Evolutionary conservation across 2,113 vertebrate genomes (phyloP), one percentile per base, ranked within the genome.

Genomic region (Guaruba guarouba): DNA sequence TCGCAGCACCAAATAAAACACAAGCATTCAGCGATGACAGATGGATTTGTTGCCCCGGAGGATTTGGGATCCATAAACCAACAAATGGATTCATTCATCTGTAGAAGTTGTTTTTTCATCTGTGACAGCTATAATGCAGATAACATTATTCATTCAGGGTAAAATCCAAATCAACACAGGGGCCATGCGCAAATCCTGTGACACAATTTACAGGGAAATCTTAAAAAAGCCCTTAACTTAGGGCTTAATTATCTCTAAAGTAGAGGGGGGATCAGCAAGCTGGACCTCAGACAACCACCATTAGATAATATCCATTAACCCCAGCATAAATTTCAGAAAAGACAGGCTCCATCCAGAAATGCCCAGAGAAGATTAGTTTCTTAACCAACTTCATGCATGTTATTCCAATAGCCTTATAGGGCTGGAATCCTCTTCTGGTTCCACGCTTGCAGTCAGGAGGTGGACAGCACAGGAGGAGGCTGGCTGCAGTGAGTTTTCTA

Each of bases 81-180:
- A 97, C 96, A 96, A 96, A 96, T 97, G 95, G 96, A 94, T 96
- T 96, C 96, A 94, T 88, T 97, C 96, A 96, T 96, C 96, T 96
- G 92, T 92, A 96, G 96, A 96, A 96, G 93, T 94, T 94, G 96
- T 96, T 96, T 96, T 96, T 96, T 95, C 95, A 96, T 94, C 96
- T 97, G 96, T 97, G 96, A 96, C 96, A 95, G 88, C 92, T 96
- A 84, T 95, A 96, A 95, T 92, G 92, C 86, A 93, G 93, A 96
- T 95, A 96, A 93, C 92, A 96, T 97, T 96, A 96, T 41, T 96
- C 92, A 97, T 95, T 93, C 86, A 79, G 94, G 80, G 88, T 79
- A 96, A 96, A 96, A 96, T 79, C 84, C 93, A 93, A 79, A 93
- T 62, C 91, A 84, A 27, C 75, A 55, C 4, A 84, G 73, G 39